A percentile compares a stretch with the other conserved stretches of the same genome.
These are phyloP conservation scores for Aspidiotus rigidus DNA, from an alignment of 2,888 invertebrate genomes.

Conservation along the genomic window DNA sequence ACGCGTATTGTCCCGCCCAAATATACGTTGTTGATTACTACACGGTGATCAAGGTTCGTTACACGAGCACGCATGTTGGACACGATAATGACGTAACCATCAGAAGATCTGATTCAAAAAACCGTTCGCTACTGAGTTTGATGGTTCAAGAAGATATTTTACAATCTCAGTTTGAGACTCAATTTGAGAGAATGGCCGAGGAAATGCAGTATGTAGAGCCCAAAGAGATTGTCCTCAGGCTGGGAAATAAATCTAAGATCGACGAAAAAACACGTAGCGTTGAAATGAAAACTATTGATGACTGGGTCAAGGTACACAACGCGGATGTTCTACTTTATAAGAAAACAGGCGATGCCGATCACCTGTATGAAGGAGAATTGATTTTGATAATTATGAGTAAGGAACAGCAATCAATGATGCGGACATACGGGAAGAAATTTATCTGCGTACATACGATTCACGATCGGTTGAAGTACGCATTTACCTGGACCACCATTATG, in stretches of 20 bases:
- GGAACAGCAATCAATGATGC: not conserved
- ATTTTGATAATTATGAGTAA: not conserved
- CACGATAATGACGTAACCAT: not conserved
- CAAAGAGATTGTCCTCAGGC: too few relatives aligned
- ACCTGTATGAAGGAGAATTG: not conserved
- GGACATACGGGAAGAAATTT: not conserved
- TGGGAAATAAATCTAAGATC: too few relatives aligned
- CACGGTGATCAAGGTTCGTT: not conserved
- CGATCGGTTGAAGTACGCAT: not conserved
- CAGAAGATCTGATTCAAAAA: too few relatives aligned
- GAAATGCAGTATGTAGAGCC: too few relatives aligned
- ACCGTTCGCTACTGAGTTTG: too few relatives aligned
- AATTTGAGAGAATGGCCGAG: too few relatives aligned
- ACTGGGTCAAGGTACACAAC: not conserved
- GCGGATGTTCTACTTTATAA: not conserved
- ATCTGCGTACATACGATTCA: not conserved
- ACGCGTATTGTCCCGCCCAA: not conserved
- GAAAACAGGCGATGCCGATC: not conserved
- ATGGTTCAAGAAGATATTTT: too few relatives aligned
- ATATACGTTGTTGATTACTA: not conserved
- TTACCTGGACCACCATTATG: not conserved
- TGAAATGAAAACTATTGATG: not conserved
- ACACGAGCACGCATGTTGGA: not conserved
- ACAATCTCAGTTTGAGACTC: too few relatives aligned
- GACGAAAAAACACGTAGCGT: too few relatives aligned